Conservation (phyloP, 2,113 vertebrate species). For the Spheniscus mendiculus region DNA sequence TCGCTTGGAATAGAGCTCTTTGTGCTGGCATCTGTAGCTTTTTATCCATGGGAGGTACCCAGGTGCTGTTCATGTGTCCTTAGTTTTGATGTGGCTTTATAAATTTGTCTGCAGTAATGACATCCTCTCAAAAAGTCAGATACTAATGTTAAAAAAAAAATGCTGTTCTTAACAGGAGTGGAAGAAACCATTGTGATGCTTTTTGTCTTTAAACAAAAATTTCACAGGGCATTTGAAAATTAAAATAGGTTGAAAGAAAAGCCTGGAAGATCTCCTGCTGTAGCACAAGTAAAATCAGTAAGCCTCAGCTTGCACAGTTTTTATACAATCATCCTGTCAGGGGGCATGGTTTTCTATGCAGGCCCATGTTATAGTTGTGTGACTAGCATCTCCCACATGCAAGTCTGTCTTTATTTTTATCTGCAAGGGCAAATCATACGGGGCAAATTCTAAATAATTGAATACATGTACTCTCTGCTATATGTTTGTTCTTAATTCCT, state of each 20-base stretch:
- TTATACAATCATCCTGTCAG: not conserved
- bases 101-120: not conserved
- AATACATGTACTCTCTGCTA: not conserved
- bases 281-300: not conserved
- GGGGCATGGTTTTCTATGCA: not conserved
- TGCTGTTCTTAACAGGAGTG: not conserved
- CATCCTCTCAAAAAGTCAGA: not conserved
- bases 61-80: not conserved
- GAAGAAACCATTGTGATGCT: not conserved
- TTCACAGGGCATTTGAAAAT: not conserved
- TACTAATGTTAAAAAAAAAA: not conserved
- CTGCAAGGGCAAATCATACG: not conserved
- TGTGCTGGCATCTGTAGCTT: not conserved
- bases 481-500: conserved; percentile 9
- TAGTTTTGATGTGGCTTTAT: not conserved
- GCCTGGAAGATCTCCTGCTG: not conserved
- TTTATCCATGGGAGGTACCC: not conserved
- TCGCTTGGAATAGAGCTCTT: not conserved
- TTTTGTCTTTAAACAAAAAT: not conserved
- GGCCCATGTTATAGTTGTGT: not conserved
- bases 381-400: not conserved
- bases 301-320: not conserved
- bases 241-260: not conserved
- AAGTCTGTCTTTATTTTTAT: not conserved
- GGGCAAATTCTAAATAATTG: not conserved